A percentile compares a stretch with the other conserved stretches of the same genome.
phyloP scores from a whole-genome alignment of 2,797 vertebrate genomes.

The Neostethus bicornis region DNA sequence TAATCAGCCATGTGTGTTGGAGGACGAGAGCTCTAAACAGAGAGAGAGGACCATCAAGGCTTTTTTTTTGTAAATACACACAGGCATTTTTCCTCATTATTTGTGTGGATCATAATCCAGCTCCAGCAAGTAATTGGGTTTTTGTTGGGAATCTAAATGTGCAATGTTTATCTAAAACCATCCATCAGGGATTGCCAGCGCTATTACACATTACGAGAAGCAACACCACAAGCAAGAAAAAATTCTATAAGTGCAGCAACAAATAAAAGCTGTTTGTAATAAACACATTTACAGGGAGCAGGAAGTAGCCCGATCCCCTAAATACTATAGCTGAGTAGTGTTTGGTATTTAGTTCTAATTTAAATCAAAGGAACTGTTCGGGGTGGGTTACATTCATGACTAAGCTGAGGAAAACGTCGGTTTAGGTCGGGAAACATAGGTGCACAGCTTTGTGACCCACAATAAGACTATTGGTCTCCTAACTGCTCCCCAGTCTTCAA shows the following conservation, averaged over 20 bases:
- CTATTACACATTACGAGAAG: conserved; percentile 19
- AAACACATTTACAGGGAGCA: background rate
- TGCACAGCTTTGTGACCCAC: no score
- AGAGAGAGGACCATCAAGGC: conserved; percentile 46
- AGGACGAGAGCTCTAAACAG: conserved; percentile 22
- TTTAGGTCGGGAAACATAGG: no score
- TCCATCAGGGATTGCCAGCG: conserved; percentile 22
- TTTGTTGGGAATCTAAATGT: conserved; percentile 40
- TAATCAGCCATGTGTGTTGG: conserved; percentile 64
- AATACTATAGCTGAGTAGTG: no score
- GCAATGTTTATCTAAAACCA: conserved; percentile 34
- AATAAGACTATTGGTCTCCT: no score
- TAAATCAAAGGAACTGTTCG: no score
- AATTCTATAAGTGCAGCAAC: conserved; percentile 18
- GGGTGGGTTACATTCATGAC: no score
- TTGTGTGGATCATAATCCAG: conserved; percentile 50
- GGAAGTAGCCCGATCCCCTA: background rate
- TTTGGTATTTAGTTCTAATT: no score
- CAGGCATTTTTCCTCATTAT: conserved; percentile 61
- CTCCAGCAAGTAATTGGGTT: conserved; percentile 43
- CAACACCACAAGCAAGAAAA: conserved; percentile 16
- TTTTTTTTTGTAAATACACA: conserved; percentile 57
- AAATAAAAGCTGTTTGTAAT: conserved; percentile 13
- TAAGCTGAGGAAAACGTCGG: no score
- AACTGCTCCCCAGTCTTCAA: no score